Percentiles rank a stretch among this genome's conserved stretches.
Conservation (phyloP, 2,797 vertebrate genomes). For the Esox masquinongy region DNA sequence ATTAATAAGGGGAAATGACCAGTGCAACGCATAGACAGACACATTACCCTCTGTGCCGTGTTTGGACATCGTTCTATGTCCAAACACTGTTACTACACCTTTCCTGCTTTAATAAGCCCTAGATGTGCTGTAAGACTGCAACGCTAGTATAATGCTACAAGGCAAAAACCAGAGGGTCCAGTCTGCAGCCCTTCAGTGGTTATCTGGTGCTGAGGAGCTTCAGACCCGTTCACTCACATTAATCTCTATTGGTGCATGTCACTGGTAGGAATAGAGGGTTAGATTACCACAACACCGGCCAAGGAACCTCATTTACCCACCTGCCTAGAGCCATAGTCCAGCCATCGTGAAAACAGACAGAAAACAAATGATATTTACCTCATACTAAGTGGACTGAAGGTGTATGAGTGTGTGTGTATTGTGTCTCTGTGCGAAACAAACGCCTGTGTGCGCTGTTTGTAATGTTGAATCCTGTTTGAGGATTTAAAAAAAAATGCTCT, state of each 20-base stretch:
- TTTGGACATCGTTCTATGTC: too few relatives aligned
- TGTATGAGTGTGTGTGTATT: constrained; percentile 23
- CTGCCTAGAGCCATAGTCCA: constrained; percentile 76
- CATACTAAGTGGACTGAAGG: constrained; percentile 49
- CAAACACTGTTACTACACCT: too few relatives aligned
- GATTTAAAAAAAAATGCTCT: too few relatives aligned
- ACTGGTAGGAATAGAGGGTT: constrained; percentile 64
- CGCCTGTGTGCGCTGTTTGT: background rate
- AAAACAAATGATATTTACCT: constrained; percentile 82
- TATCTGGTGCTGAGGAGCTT: constrained; percentile 53
- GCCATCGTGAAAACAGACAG: constrained; percentile 66
- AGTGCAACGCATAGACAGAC: too few relatives aligned
- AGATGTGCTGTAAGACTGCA: too few relatives aligned
- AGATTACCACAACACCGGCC: constrained; percentile 74
- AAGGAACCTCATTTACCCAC: constrained; percentile 78
- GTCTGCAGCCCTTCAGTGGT: background rate
- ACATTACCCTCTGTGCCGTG: too few relatives aligned
- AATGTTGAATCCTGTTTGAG: too few relatives aligned
- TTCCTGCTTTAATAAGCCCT: too few relatives aligned
- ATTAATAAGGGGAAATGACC: background rate
- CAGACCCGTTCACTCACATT: constrained; percentile 68
- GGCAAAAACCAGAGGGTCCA: too few relatives aligned
- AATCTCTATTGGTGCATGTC: constrained; percentile 78
- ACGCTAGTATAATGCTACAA: too few relatives aligned
- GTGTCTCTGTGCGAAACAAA: too few relatives aligned